A percentile compares a stretch with the other conserved stretches of the same genome.
Conservation (phyloP, 2,888 invertebrate species). For the Apoda limacodes region DNA sequence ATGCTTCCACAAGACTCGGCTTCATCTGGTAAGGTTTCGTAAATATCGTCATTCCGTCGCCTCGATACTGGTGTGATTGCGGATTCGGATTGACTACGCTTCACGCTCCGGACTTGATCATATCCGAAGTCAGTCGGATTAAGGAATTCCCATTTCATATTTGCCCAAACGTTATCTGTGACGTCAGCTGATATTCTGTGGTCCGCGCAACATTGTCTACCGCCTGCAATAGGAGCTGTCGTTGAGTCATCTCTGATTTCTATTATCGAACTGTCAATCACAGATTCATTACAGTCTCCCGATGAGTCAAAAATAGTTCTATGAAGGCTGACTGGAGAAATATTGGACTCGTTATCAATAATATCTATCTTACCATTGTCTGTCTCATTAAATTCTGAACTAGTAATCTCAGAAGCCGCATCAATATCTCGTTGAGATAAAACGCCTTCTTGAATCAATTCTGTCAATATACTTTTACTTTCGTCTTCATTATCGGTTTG, state of each 20-base stretch:
- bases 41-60: constrained; percentile 52
- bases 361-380: constrained; percentile 34
- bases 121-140: constrained; percentile 60
- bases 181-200: constrained; percentile 60
- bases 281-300: constrained; percentile 46
- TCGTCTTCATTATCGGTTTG: constrained; percentile 32
- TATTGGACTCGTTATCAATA: constrained; percentile 42
- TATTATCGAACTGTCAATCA: constrained; percentile 40
- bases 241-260: constrained; percentile 51
- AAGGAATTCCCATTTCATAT: constrained; percentile 58
- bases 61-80: constrained; percentile 48
- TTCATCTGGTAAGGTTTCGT: constrained; percentile 50
- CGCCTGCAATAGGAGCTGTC: constrained; percentile 47
- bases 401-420: constrained; percentile 45
- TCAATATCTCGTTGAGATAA: constrained; percentile 56
- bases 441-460: constrained; percentile 58
- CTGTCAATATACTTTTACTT: constrained; percentile 51
- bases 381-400: constrained; percentile 42
- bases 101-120: constrained; percentile 53
- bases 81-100: constrained; percentile 58
- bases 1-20: constrained; percentile 57
- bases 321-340: constrained; percentile 42
- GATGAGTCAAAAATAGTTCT: constrained; percentile 56
- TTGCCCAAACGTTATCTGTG: constrained; percentile 60
- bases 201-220: constrained; percentile 55